Conservation (phyloP, 2,888 invertebrate species). For the Caenorhabditis sp. region DNA sequence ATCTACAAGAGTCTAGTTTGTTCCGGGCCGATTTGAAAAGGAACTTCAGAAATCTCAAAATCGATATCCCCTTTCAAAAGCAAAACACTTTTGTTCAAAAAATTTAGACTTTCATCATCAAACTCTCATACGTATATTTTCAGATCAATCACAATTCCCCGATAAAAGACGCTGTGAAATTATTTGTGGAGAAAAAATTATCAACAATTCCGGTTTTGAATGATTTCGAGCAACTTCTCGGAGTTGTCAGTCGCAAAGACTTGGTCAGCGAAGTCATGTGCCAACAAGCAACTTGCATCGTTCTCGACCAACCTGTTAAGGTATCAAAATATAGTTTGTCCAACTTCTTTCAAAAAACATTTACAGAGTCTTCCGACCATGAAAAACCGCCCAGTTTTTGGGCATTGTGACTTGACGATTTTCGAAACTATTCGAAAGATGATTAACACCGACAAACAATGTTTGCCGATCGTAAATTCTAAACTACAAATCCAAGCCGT, state of each 20-base stretch:
- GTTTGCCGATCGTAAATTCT: slow-evolving; percentile 50
- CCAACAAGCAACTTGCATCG: slow-evolving; percentile 47
- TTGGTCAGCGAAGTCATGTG: slow-evolving; percentile 54
- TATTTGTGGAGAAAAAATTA: slow-evolving; percentile 55
- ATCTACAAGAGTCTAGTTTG: too few species aligned
- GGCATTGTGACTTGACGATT: slow-evolving; percentile 43
- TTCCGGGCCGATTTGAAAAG: too few species aligned
- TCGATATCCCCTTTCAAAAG: too few species aligned
- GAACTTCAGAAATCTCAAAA: too few species aligned
- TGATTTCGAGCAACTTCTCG: slow-evolving; percentile 45
- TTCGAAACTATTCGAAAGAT: slow-evolving; percentile 53
- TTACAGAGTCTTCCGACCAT: slow-evolving; percentile 31
- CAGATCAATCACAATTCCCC: slow-evolving; percentile 47
- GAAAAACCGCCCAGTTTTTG: slow-evolving; percentile 27
- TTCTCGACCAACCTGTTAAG: slow-evolving; percentile 51
- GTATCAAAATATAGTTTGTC: neutral
- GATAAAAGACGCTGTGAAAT: slow-evolving; percentile 49
- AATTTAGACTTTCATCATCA: too few species aligned
- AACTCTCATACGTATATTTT: too few species aligned
- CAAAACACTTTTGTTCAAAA: too few species aligned
- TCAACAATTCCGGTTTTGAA: slow-evolving; percentile 60
- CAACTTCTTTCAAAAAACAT: neutral
- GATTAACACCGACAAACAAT: slow-evolving; percentile 45
- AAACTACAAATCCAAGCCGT: slow-evolving; percentile 55
- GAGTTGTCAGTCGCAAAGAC: slow-evolving; percentile 55